These are phyloP conservation scores for Limenitis camilla DNA, from an alignment of 2,888 invertebrate genomes.

Conservation along the genomic window DNA sequence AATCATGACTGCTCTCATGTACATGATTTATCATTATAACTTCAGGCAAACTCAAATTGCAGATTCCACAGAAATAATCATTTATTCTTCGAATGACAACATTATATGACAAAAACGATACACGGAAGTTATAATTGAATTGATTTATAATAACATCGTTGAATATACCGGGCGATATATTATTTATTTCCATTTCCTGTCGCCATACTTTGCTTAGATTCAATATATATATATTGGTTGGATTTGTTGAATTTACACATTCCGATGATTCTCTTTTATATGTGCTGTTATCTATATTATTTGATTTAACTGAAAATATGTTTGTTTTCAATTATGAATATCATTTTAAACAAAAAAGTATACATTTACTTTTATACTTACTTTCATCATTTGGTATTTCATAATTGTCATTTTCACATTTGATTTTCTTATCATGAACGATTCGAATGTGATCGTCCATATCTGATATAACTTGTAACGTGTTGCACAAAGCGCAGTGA, in stretches of 20 bases:
- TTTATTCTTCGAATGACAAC: not conserved
- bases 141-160: slow-evolving; percentile 18
- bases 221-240: not conserved
- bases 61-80: slow-evolving; percentile 26
- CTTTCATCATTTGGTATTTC: no score
- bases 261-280: not conserved
- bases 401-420: no score
- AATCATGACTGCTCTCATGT: slow-evolving; percentile 15
- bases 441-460: slow-evolving; percentile 28
- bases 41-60: slow-evolving; percentile 9
- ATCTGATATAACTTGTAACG: slow-evolving; percentile 23
- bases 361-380: no score
- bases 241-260: not conserved
- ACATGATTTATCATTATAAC: slow-evolving; percentile 17
- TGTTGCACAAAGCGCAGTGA: slow-evolving; percentile 43
- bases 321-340: not conserved
- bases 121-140: slow-evolving; percentile 11
- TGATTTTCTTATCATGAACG: not conserved
- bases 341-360: no score
- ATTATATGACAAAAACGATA: slow-evolving; percentile 25
- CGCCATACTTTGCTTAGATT: not conserved
- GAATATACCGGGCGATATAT: not conserved
- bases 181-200: slow-evolving; percentile 3
- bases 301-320: not conserved
- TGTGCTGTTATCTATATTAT: not conserved